Evolutionary conservation across 2,888 invertebrate species (phyloP).

Genomic region (Perdita meconis): DNA sequence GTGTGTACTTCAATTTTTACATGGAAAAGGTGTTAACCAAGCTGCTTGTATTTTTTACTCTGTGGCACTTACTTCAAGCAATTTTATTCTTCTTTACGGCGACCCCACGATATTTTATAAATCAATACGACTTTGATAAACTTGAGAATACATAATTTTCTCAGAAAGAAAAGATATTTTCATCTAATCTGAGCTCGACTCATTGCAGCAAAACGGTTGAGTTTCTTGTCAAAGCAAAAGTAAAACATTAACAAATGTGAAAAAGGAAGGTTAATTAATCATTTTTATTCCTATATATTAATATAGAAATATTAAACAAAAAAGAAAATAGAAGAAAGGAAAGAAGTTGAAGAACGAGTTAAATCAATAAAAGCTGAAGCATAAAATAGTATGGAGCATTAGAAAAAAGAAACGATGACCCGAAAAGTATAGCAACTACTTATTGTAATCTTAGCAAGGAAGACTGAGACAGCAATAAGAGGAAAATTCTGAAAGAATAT

Average conservation of each 20-base stretch:
- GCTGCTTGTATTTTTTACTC: conserved; percentile 60
- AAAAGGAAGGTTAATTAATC: too few relatives aligned
- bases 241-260: not conserved
- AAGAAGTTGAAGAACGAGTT: not conserved
- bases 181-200: conserved; percentile 16
- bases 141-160: conserved; percentile 21
- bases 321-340: too few relatives aligned
- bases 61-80: conserved; percentile 31
- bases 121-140: conserved; percentile 38
- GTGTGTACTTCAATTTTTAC: conserved; percentile 34
- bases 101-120: conserved; percentile 50
- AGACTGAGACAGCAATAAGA: too few relatives aligned
- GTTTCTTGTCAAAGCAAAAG: not conserved
- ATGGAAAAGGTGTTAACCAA: conserved; percentile 19
- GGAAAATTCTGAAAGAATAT: too few relatives aligned
- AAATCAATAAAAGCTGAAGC: not conserved
- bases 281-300: too few relatives aligned
- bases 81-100: conserved; percentile 51
- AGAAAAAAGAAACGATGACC: not conserved
- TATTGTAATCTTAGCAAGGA: too few relatives aligned
- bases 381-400: not conserved
- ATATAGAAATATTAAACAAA: too few relatives aligned
- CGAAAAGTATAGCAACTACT: not conserved
- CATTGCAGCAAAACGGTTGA: conserved; percentile 29
- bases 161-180: not conserved